These are phyloP conservation scores for Myopa tessellatipennis DNA, from an alignment of 2,888 invertebrate species.

Conservation along the genomic window DNA sequence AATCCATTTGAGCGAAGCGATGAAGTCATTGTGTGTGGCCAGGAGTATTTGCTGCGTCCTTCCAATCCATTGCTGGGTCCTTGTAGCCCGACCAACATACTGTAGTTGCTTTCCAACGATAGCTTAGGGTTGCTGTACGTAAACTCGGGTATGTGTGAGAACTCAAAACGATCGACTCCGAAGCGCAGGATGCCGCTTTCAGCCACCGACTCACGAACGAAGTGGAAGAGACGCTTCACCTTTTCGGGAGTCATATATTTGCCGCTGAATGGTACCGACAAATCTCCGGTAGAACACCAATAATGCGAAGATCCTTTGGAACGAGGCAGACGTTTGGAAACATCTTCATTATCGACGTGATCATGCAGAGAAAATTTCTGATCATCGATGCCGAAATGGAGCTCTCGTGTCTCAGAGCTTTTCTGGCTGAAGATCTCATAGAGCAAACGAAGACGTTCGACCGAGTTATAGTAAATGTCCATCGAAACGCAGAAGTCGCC, in stretches of 20 bases:
- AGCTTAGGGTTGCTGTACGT: slow-evolving; percentile 53
- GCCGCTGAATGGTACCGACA: slow-evolving; percentile 62
- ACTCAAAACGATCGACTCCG: slow-evolving; percentile 62
- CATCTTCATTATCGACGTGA: slow-evolving; percentile 32
- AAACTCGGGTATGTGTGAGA: slow-evolving; percentile 58
- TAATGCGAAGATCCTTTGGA: slow-evolving; percentile 59
- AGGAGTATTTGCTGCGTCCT: slow-evolving; percentile 58
- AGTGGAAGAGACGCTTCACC: slow-evolving; percentile 57
- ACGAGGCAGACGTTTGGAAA: slow-evolving; percentile 50
- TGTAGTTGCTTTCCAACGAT: slow-evolving; percentile 62
- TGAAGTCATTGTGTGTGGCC: slow-evolving; percentile 54
- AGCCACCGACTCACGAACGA: slow-evolving; percentile 51
- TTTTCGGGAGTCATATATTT: slow-evolving; percentile 54
- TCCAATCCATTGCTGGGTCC: slow-evolving; percentile 58
- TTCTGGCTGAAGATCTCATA: slow-evolving; percentile 63
- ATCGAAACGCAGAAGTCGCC: slow-evolving; percentile 58
- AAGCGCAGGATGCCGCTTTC: slow-evolving; percentile 52
- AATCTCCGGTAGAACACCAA: slow-evolving; percentile 63
- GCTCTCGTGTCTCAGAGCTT: slow-evolving; percentile 54
- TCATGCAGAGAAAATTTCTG: slow-evolving; percentile 53
- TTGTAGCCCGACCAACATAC: slow-evolving; percentile 62
- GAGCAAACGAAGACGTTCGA: slow-evolving; percentile 55
- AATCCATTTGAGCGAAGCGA: slow-evolving; percentile 46
- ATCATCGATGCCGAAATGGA: slow-evolving; percentile 63
- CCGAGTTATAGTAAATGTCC: slow-evolving; percentile 53